Evolutionary conservation across 1,140 invertebrate species (phyloP), one percentile per base, ranked within the genome.

Genomic region (Drosophila murphyi): DNA sequence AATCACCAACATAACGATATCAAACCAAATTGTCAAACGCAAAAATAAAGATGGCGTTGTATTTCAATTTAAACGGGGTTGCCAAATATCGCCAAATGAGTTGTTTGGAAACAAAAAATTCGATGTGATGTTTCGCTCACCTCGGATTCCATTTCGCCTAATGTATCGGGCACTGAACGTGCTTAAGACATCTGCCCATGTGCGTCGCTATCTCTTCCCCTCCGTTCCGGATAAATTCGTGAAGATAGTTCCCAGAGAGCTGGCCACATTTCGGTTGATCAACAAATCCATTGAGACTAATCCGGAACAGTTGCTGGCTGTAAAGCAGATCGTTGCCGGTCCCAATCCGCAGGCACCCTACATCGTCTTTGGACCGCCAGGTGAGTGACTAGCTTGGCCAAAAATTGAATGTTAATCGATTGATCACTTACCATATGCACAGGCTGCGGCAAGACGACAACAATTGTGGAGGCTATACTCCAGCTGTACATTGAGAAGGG

Each of bases 391-490:
- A 1, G 6, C n/a, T 52, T 7, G 6, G 10, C 5, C 7, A 4
- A 20, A 1, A 37, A 31, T 20, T 3, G 29, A n/a, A 28, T 45
- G 7, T 8, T 43, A 39, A 39, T 12, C 29, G 3, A 60, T 35
- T 2, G 20, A 20, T 20, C 20, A 20, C 20, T 20, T 20, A 20
- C 20, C 10, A 34, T 5, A 56, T 55, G 6, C 12, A 5, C 10
- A 92, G 91, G 90, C 50, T 97, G 96, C 20, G 96, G 96, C 2
- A 97, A 97, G 93, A 97, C 96, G 39, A 94, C 96, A 0, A 96
- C 96, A 10, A 79, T 97, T 43, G 95, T 97, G 4, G 96, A 97
- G 92, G 93, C 95, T 6, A 95, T 97, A 57, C 29, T 82, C 60
- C 93, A 87, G 87, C 93, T 93, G 82, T 94, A 75, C 69, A 92